phyloP scores from a whole-genome alignment of 2,888 invertebrate species.

The Drosophila prostipennis region DNA sequence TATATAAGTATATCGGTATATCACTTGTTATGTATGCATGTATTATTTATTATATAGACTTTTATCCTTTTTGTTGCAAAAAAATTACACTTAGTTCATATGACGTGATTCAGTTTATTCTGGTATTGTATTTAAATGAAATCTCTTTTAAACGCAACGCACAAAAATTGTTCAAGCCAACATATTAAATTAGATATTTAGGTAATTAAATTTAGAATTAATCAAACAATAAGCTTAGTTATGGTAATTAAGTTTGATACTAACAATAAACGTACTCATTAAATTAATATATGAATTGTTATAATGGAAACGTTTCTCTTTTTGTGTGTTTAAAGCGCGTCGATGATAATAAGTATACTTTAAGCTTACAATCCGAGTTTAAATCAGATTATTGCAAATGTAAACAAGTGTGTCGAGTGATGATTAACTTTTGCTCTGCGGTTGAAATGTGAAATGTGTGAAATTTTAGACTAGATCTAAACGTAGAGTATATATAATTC shows the following conservation, averaged over 20 bases:
- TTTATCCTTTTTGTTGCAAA: constrained; percentile 25
- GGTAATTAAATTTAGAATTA: constrained; percentile 69
- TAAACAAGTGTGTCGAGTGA: constrained; percentile 71
- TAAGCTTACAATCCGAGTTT: constrained; percentile 25
- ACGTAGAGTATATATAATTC: constrained; percentile 63
- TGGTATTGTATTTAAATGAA: constrained; percentile 71
- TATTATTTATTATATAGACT: constrained; percentile 32
- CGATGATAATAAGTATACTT: constrained; percentile 49
- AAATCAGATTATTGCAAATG: constrained; percentile 65
- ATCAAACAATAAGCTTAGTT: constrained; percentile 75
- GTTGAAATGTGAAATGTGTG: constrained; percentile 36
- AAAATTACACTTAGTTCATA: constrained; percentile 49
- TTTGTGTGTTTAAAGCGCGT: constrained; percentile 59
- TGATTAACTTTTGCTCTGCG: constrained; percentile 37
- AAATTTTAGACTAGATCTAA: constrained; percentile 53
- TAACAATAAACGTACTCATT: constrained; percentile 50
- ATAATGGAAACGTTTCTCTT: constrained; percentile 65
- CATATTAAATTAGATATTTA: constrained; percentile 63
- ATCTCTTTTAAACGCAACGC: constrained; percentile 71
- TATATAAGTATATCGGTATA: constrained; percentile 53
- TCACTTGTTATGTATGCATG: constrained; percentile 53
- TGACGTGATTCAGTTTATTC: constrained; percentile 68
- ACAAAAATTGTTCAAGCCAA: constrained; percentile 67
- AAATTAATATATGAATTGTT: constrained; percentile 61
- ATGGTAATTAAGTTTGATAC: constrained; percentile 62